Percentiles rank a stretch among this genome's conserved stretches.
phyloP scores from a whole-genome alignment of 2,797 vertebrate genomes.

The Pelochelys cantorii region DNA sequence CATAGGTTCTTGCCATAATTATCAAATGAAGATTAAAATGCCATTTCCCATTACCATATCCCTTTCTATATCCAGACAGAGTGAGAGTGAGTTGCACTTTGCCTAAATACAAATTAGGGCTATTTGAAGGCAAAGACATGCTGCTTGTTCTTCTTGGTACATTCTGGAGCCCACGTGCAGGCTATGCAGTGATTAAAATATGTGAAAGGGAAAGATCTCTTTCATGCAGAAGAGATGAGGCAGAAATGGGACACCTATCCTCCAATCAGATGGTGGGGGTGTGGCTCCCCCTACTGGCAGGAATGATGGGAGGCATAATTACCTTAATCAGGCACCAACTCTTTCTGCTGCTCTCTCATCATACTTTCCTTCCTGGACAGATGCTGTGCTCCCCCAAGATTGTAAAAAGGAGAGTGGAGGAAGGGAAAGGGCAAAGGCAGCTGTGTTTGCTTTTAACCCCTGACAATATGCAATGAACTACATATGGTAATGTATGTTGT shows the following conservation, averaged over 20 bases:
- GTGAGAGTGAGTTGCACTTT: neutral
- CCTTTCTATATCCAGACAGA: neutral
- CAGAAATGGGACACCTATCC: accelerated
- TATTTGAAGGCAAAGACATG: neutral
- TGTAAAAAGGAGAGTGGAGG: neutral
- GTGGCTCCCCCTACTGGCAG: neutral
- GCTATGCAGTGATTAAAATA: neutral
- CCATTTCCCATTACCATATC: neutral
- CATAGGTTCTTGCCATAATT: neutral
- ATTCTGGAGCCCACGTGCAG: neutral
- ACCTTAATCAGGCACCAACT: neutral
- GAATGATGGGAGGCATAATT: neutral
- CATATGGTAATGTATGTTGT: neutral
- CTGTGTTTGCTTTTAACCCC: neutral
- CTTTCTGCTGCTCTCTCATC: neutral
- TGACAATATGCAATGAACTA: accelerated
- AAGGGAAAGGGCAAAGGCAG: neutral
- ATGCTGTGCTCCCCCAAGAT: neutral
- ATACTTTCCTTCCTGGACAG: neutral
- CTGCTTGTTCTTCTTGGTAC: neutral
- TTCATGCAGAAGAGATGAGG: neutral
- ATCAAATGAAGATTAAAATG: constrained; percentile 38
- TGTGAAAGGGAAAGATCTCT: constrained; percentile 3
- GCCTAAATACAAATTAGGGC: neutral
- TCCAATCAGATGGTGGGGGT: neutral